Base-by-base conservation (phyloP, 2,888 invertebrate species). In the Tuberolachnus salignus region DNA sequence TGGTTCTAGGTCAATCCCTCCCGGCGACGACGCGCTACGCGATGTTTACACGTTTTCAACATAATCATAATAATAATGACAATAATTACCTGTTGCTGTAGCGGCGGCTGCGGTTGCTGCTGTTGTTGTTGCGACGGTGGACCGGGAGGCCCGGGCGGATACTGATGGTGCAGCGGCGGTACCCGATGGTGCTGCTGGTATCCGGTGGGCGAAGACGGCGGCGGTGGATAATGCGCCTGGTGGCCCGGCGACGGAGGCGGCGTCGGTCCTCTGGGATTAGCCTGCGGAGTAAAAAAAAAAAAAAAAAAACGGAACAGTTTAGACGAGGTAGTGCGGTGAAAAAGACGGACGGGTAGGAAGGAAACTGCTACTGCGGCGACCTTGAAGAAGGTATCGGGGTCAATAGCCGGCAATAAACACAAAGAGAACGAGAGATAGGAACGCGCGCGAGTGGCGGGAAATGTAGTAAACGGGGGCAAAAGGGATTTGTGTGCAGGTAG, bases 211-310 rank as follows among this genome's bases (percentile, higher is more conserved):
- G 81, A 81, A 23, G 82, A 80, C 21, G 81, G 80, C 10, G 82
- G 81, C 51, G 80, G 80, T 11, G 82, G 81, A 73, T 81, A 80
- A 16, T 81, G 83, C 4, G 81, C n/a, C 67, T 82, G 81, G 21
- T 80, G 80, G 53, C 80, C 80, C 8, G 81, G 80, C 16, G 81
- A 80, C 11, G 80, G 78, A 51, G 81, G 80, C 53, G 81, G 81
- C n/a, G 72, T 80, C 14, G 81, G 81, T 64, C 70, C 80, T 75
- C 67, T 69, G 59, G 75, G 75, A 61, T 78, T 78, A 46, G 78
- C 59, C 78, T 78, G 42, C 8, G 19, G 8, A 42, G 55, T 19
- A 49, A 75, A n/a, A n/a, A n/a, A n/a, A n/a, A n/a, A n/a, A n/a
- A n/a, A n/a, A n/a, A n/a, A n/a, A n/a, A 69, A 21, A 57, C 23